A percentile compares a stretch with the other conserved stretches of the same genome.
Conservation (phyloP, 2,888 invertebrate species). For the Masnerella sp. region DNA sequence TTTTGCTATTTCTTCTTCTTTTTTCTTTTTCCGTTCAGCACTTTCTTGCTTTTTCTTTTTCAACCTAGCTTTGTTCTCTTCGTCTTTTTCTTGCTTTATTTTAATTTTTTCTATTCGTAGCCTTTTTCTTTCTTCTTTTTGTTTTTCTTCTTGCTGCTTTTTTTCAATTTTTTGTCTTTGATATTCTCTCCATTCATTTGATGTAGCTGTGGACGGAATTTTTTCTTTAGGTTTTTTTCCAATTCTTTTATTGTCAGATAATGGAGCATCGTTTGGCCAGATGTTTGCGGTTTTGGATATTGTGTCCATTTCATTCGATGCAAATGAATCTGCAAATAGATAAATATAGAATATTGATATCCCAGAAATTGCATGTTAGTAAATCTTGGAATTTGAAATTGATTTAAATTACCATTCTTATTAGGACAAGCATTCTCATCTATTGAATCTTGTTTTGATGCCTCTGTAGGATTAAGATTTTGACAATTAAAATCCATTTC, state of each 20-base stretch:
- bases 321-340: background rate
- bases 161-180: background rate
- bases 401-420: slow-evolving; percentile 3
- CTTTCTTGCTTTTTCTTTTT: slow-evolving; percentile 4
- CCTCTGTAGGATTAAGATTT: slow-evolving; percentile 2
- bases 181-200: slow-evolving; percentile 2
- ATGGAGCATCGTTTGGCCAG: slow-evolving; percentile 2
- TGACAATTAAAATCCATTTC: background rate
- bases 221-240: slow-evolving; percentile 1
- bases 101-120: slow-evolving; percentile 1
- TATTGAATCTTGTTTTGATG: background rate
- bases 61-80: slow-evolving; percentile 16
- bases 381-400: slow-evolving; percentile 1
- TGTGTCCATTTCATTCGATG: background rate
- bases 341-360: background rate
- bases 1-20: no score
- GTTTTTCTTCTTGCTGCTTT: background rate
- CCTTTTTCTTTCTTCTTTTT: slow-evolving; percentile 10
- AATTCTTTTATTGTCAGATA: background rate
- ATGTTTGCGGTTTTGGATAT: background rate
- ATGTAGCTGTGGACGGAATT: slow-evolving; percentile 5
- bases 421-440: slow-evolving; percentile 11
- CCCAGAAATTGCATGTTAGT: background rate
- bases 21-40: no score
- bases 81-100: slow-evolving; percentile 11